Percentiles rank a stretch among this genome's conserved stretches.
phyloP scores from a whole-genome alignment of 2,113 vertebrate species.

The Phycodurus eques region DNA sequence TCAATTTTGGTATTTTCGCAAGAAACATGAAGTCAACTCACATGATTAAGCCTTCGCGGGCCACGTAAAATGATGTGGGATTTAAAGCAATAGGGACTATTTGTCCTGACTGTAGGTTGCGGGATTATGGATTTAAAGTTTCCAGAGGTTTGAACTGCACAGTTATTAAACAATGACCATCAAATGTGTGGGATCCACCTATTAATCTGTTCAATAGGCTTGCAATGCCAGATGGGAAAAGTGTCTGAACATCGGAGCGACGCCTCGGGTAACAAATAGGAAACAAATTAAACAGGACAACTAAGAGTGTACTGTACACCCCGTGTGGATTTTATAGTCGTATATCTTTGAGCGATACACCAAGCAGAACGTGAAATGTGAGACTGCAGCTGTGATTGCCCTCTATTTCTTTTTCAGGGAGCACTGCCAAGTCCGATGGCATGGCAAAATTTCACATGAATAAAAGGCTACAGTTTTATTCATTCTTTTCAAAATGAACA shows the following conservation, averaged over 20 bases:
- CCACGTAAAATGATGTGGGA: too few species aligned
- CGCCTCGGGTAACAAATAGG: constrained; percentile 13
- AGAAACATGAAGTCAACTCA: too few species aligned
- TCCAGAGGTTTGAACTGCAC: background rate
- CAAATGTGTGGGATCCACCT: background rate
- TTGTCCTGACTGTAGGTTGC: background rate
- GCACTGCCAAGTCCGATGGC: constrained; percentile 48
- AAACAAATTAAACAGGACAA: constrained; percentile 64
- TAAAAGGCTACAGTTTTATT: constrained; percentile 43
- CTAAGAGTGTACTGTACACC: constrained; percentile 21
- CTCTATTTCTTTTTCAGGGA: constrained; percentile 38
- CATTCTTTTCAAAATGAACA: constrained; percentile 17
- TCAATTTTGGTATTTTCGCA: too few species aligned
- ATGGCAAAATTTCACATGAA: constrained; percentile 25
- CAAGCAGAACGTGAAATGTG: constrained; percentile 3
- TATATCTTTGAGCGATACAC: constrained; percentile 20
- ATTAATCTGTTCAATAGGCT: constrained; percentile 9
- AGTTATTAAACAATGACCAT: background rate
- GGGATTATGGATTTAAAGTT: background rate
- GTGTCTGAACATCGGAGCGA: constrained; percentile 37
- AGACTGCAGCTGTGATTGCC: constrained; percentile 52
- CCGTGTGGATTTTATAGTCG: constrained; percentile 29
- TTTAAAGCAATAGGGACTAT: background rate
- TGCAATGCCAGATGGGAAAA: constrained; percentile 40
- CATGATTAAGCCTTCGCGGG: too few species aligned